These are phyloP conservation scores for Dufourea novaeangliae DNA, from an alignment of 1,140 invertebrate genomes.

Conservation along the genomic window DNA sequence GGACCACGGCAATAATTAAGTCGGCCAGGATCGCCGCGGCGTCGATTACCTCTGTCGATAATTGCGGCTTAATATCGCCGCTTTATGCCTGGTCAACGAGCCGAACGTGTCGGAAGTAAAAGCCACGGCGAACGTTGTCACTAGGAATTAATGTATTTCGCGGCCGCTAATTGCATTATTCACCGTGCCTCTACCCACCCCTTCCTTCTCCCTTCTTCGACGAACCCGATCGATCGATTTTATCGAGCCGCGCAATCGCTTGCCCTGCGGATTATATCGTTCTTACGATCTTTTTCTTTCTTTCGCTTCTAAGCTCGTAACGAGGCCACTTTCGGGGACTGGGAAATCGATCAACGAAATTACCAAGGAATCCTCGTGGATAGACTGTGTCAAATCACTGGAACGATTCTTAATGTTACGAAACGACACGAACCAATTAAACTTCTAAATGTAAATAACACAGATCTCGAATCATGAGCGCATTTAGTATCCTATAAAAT, in stretches of 20 bases:
- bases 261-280: slow-evolving; percentile 20
- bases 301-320: neutral
- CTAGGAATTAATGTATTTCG: slow-evolving; percentile 45
- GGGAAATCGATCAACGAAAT: neutral
- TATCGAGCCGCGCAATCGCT: slow-evolving; percentile 20
- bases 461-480: no score
- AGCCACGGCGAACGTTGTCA: slow-evolving; percentile 45
- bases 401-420: no score
- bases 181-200: slow-evolving; percentile 9
- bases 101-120: slow-evolving; percentile 49
- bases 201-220: neutral
- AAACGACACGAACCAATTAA: no score
- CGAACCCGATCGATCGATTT: slow-evolving; percentile 8
- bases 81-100: slow-evolving; percentile 41
- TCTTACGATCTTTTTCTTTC: slow-evolving; percentile 17
- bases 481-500: no score
- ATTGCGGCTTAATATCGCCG: slow-evolving; percentile 64
- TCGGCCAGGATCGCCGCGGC: slow-evolving; percentile 49
- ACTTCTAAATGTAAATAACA: no score
- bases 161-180: slow-evolving; percentile 47
- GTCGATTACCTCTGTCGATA: slow-evolving; percentile 62
- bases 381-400: neutral
- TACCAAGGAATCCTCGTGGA: neutral
- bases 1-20: slow-evolving; percentile 56
- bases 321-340: neutral